Base-by-base conservation (phyloP, 2,888 invertebrate genomes). In the Dynastes tityus region DNA sequence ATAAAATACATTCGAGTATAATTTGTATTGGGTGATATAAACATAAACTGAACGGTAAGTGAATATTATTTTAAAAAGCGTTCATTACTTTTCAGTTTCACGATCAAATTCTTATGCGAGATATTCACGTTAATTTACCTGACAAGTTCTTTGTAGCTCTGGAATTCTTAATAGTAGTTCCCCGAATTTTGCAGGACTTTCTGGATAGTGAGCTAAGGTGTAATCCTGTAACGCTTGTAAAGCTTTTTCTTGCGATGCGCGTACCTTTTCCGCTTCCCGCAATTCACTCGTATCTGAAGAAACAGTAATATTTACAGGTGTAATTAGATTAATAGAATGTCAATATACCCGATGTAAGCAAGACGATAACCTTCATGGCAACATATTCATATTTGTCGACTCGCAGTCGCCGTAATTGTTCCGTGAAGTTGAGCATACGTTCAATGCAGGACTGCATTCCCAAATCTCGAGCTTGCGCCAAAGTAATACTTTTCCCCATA, bases 331-430 rank as follows among this genome's bases (percentile, higher is more conserved):
- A 45, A 22, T 32, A n/a, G 22, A 71, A 13, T 22, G 11, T 32
- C 61, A 65, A 8, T 64, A 9, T 8, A 97, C 98, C 97, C 87
- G 97, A 97, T 83, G 96, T 96, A 84, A 97, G 92, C 74, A 97
- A 92, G 80, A 97, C 95, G 85, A 97, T 96, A 83, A 97, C 97
- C 91, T 98, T 98, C 92, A 98, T 94, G 83, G 97, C 97, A 83
- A 98, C 97, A 89, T 97, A 98, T 90, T 98, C 98, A 89, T 97
- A 97, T 85, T 96, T 93, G 90, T 98, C 98, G 53, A 98, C 96
- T 84, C 96, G 92, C 82, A 98, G 91, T 83, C 97, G 90, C 84
- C 97, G 91, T 85, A 98, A 90, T 88, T 98, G 97, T 87, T 98
- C 97, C 0, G 98, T 97, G 89, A 98, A 95, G 87, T 96, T 96